Conservation (phyloP, 1,140 invertebrate genomes). For the Cydia pomonella region DNA sequence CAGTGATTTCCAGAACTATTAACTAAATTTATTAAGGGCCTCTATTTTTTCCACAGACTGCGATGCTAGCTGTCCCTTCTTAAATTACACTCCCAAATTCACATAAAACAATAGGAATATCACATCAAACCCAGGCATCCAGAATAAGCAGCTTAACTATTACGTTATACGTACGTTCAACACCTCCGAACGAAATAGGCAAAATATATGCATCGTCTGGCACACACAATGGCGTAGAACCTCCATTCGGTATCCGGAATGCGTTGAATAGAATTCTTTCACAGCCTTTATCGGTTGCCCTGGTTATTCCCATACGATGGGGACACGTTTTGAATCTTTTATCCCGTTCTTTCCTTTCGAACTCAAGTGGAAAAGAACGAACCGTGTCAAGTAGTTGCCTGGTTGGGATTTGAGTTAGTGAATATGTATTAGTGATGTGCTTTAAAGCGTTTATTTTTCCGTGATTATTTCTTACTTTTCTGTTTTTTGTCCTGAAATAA, state of each 20-base stretch:
- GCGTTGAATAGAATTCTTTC: slow-evolving; percentile 57
- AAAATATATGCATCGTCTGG: slow-evolving; percentile 36
- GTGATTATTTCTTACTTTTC: not conserved
- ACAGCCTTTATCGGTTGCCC: slow-evolving; percentile 48
- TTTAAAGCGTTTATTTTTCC: not conserved
- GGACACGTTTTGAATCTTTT: not conserved
- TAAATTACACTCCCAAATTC: too few species aligned
- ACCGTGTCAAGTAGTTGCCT: slow-evolving; percentile 4
- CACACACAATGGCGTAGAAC: slow-evolving; percentile 34
- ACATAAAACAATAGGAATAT: too few species aligned
- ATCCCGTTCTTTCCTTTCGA: not conserved
- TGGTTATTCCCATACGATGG: slow-evolving; percentile 4
- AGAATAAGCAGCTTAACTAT: slow-evolving; percentile 29
- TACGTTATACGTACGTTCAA: not conserved
- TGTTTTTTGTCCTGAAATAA: too few species aligned
- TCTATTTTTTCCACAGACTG: not conserved
- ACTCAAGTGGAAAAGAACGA: not conserved
- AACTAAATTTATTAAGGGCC: too few species aligned
- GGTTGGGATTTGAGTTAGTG: not conserved
- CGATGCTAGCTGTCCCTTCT: too few species aligned
- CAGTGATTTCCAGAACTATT: too few species aligned
- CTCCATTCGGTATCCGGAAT: slow-evolving; percentile 43
- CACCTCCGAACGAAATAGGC: slow-evolving; percentile 25
- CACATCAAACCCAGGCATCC: too few species aligned
- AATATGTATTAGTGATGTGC: too few species aligned